Percentiles rank a stretch among this genome's conserved stretches.
These are phyloP conservation scores for Sweltsa coloradensis DNA, from an alignment of 1,140 invertebrate genomes.

Conservation along the genomic window DNA sequence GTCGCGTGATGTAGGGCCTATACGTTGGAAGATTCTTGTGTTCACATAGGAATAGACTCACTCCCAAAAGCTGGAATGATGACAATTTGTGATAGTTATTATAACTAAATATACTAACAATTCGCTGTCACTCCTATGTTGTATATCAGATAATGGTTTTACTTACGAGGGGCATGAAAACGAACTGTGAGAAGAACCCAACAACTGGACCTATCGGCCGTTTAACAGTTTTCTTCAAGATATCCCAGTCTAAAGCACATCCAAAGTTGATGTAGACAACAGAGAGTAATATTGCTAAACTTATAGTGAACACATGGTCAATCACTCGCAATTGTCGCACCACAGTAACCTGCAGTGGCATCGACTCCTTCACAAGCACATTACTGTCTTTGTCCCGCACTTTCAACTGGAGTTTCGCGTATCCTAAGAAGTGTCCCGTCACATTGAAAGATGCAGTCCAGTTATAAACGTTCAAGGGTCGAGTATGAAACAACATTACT, in stretches of 20 bases:
- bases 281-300: conserved; percentile 65
- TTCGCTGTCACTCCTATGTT: no score
- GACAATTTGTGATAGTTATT: no score
- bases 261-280: conserved; percentile 90
- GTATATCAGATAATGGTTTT: no score
- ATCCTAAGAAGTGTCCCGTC: conserved; percentile 48
- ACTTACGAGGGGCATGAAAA: conserved; percentile 80
- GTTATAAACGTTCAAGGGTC: conserved; percentile 21
- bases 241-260: conserved; percentile 69
- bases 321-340: conserved; percentile 46
- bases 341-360: conserved; percentile 37
- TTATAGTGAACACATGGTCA: conserved; percentile 64
- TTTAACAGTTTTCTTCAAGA: conserved; percentile 54
- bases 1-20: no score
- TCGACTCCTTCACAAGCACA: conserved; percentile 19
- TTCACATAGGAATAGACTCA: no score
- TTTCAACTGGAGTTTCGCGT: conserved; percentile 25
- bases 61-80: no score
- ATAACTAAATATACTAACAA: no score
- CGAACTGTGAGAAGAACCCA: conserved; percentile 71
- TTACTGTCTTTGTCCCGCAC: conserved; percentile 13
- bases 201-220: conserved; percentile 73
- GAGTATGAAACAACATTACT: conserved; percentile 21
- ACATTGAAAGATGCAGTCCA: conserved; percentile 37
- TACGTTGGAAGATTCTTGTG: no score